Evolutionary conservation across 1,140 invertebrate species (phyloP).

Genomic region (Medauroidea extradentata): DNA sequence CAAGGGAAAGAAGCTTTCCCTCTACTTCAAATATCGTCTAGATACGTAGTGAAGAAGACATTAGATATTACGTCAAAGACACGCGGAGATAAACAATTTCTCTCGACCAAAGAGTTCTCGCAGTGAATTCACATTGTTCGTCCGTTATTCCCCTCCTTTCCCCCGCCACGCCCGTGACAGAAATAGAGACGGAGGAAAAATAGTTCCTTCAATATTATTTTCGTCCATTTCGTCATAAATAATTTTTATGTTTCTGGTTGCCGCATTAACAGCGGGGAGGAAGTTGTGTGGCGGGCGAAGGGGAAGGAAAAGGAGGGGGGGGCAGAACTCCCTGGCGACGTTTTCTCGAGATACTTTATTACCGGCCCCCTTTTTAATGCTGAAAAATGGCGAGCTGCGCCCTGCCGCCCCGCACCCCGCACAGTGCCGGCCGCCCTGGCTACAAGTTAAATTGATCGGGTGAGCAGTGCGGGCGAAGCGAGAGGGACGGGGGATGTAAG

Average conservation of each 20-base stretch:
- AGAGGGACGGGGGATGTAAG: not conserved
- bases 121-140: conserved; percentile 10
- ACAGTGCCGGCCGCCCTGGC: conserved; percentile 26
- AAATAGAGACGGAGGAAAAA: too few species aligned
- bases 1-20: too few species aligned
- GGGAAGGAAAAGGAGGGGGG: conserved; percentile 40
- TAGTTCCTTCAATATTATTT: too few species aligned
- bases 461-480: not conserved
- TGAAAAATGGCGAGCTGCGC: conserved; percentile 32
- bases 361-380: too few species aligned
- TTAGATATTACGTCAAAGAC: too few species aligned
- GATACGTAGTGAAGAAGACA: too few species aligned
- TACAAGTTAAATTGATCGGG: conserved; percentile 5
- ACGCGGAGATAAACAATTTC: too few species aligned
- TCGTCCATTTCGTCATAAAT: too few species aligned
- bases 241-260: too few species aligned
- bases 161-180: too few species aligned
- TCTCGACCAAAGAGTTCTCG: conserved; percentile 18
- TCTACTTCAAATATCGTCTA: too few species aligned
- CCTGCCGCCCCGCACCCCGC: conserved; percentile 24
- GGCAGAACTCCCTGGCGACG: conserved; percentile 18
- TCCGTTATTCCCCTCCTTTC: conserved; percentile 8
- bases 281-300: conserved; percentile 6
- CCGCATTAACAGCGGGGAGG: not conserved
- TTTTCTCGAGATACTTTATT: too few species aligned